These are phyloP conservation scores for Clostera curtula DNA, from an alignment of 2,888 invertebrate genomes.

Conservation along the genomic window DNA sequence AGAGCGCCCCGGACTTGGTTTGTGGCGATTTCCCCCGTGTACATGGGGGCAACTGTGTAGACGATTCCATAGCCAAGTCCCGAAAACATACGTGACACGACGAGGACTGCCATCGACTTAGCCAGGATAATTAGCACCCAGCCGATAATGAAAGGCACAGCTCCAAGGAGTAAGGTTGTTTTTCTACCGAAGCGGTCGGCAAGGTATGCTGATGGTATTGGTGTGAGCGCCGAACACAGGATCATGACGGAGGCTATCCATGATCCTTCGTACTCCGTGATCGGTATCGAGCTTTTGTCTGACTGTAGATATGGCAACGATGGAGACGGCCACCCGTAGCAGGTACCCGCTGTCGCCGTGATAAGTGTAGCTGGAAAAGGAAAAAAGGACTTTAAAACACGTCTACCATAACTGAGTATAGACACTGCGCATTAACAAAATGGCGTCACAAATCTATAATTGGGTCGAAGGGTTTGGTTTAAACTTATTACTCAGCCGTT, in stretches of 20 bases:
- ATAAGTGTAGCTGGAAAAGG: slow-evolving; percentile 67
- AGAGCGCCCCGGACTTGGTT: slow-evolving; percentile 76
- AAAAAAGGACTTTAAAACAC: no score
- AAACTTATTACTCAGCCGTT: no score
- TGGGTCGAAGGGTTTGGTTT: no score
- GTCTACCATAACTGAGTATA: no score
- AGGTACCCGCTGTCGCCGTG: slow-evolving; percentile 70
- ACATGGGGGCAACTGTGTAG: slow-evolving; percentile 78
- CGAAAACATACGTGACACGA: slow-evolving; percentile 76
- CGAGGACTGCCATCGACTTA: slow-evolving; percentile 70
- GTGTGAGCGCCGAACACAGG: slow-evolving; percentile 78
- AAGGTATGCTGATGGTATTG: slow-evolving; percentile 75
- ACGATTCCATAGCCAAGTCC: slow-evolving; percentile 78
- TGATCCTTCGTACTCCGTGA: slow-evolving; percentile 68
- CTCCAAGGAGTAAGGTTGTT: slow-evolving; percentile 75
- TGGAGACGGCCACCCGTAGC: slow-evolving; percentile 78
- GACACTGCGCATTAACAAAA: no score
- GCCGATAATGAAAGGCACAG: slow-evolving; percentile 76
- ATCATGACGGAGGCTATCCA: slow-evolving; percentile 80
- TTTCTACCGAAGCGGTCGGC: slow-evolving; percentile 81
- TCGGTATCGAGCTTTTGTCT: slow-evolving; percentile 61
- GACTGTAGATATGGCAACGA: slow-evolving; percentile 68
- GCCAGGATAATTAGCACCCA: slow-evolving; percentile 79
- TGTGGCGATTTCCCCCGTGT: slow-evolving; percentile 77
- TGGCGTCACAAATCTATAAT: no score